Evolutionary conservation across 1,140 invertebrate species (phyloP).

Genomic region (Episyrphus balteatus): DNA sequence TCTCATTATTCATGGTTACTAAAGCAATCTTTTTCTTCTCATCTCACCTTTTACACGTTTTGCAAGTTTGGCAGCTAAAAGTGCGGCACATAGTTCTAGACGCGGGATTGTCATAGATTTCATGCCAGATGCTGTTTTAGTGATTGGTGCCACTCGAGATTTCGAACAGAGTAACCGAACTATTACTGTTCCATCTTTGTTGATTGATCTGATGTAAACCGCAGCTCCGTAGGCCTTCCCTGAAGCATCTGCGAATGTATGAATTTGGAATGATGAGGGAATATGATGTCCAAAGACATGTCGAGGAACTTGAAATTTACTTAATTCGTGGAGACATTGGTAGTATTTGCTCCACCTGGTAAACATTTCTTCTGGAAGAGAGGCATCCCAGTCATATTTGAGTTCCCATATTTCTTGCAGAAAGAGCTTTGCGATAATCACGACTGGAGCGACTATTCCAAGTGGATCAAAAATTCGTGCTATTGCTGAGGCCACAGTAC

Average conservation of each 20-base stretch:
- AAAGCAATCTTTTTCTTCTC: not conserved
- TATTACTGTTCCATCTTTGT: not conserved
- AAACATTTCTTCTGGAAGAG: slow-evolving; percentile 6
- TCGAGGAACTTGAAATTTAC: slow-evolving; percentile 1
- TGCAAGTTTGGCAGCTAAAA: not conserved
- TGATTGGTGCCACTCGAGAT: slow-evolving; percentile 4
- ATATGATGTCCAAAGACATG: not conserved
- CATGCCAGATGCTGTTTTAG: too few relatives aligned
- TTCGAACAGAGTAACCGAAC: slow-evolving; percentile 5
- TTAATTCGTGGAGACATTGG: slow-evolving; percentile 9
- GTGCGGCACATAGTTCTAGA: slow-evolving; percentile 8
- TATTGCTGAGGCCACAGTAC: slow-evolving; percentile 19
- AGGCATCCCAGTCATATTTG: slow-evolving; percentile 25
- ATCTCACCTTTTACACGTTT: not conserved
- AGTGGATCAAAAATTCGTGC: slow-evolving; percentile 30
- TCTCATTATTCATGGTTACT: too few relatives aligned
- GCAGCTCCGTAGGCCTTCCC: slow-evolving; percentile 23
- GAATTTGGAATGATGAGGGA: slow-evolving; percentile 6
- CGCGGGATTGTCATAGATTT: slow-evolving; percentile 4
- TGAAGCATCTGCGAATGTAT: slow-evolving; percentile 29
- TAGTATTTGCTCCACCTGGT: slow-evolving; percentile 12
- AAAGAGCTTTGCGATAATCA: slow-evolving; percentile 27
- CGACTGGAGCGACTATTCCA: slow-evolving; percentile 27
- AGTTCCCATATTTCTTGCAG: slow-evolving; percentile 30
- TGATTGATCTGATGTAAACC: slow-evolving; percentile 20